A percentile compares a stretch with the other conserved stretches of the same genome.
These are phyloP conservation scores for Columba janthina DNA, from an alignment of 2,113 vertebrate species.

Conservation along the genomic window DNA sequence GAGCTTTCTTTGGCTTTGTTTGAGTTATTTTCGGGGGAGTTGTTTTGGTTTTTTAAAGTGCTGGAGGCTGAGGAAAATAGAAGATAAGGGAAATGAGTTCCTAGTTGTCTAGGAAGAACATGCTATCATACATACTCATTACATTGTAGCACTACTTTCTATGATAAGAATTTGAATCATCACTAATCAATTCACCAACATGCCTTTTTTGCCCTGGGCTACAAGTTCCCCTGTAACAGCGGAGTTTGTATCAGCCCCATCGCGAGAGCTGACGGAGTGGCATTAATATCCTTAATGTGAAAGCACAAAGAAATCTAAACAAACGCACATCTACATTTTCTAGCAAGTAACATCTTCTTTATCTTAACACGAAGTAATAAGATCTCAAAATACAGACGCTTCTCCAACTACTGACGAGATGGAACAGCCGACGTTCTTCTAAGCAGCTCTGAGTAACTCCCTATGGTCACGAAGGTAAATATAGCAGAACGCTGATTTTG, in stretches of 20 bases:
- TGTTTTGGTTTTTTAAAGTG: not conserved
- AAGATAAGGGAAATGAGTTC: not conserved
- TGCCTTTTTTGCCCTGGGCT: not conserved
- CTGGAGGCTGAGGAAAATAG: not conserved
- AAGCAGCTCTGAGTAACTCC: conserved; percentile 24
- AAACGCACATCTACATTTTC: not conserved
- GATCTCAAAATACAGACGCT: not conserved
- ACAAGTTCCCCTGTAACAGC: not conserved
- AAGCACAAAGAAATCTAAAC: not conserved
- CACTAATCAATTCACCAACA: conserved; percentile 14
- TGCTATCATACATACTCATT: not conserved
- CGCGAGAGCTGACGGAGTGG: not conserved
- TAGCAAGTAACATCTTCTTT: not conserved
- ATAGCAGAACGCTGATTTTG: conserved; percentile 42
- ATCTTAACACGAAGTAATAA: not conserved
- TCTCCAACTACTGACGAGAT: not conserved
- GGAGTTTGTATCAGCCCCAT: not conserved
- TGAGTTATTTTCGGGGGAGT: not conserved
- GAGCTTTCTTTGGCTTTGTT: not conserved
- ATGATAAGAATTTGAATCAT: not conserved
- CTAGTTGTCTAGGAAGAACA: not conserved
- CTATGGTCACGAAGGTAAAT: conserved; percentile 21
- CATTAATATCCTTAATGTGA: not conserved
- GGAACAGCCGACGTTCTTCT: not conserved
- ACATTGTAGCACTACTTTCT: not conserved